These are phyloP conservation scores for Cacatua alba DNA, from an alignment of 2,113 vertebrate species.

Conservation along the genomic window DNA sequence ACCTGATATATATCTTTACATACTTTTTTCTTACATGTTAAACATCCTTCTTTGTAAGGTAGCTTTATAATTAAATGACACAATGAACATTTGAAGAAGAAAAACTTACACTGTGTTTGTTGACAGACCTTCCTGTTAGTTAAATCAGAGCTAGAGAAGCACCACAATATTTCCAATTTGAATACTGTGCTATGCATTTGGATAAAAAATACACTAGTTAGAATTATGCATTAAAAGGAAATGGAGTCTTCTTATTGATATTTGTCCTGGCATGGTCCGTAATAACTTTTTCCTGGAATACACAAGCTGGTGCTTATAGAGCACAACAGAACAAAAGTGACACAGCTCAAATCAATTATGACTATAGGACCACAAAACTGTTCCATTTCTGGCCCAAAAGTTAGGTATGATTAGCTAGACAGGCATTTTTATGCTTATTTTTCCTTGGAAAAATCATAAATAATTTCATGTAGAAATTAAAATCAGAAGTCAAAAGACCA, in stretches of 20 bases:
- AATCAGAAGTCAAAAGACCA: background rate
- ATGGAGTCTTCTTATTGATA: background rate
- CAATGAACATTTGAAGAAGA: background rate
- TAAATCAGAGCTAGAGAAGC: background rate
- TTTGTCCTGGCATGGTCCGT: background rate
- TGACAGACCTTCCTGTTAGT: background rate
- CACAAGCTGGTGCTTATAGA: background rate
- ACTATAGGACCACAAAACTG: background rate
- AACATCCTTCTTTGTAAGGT: background rate
- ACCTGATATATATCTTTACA: background rate
- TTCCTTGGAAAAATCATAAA: background rate
- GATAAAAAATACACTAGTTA: background rate
- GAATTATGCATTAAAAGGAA: background rate
- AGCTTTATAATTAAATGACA: background rate
- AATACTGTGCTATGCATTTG: background rate
- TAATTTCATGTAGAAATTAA: constrained; percentile 53
- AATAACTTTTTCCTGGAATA: background rate
- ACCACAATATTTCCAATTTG: background rate
- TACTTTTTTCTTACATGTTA: background rate
- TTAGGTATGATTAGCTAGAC: background rate
- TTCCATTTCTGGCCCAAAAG: background rate
- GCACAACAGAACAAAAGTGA: background rate
- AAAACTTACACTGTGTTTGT: background rate
- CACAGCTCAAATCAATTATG: background rate
- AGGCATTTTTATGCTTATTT: background rate